Evolutionary conservation across 2,888 invertebrate species (phyloP), one percentile per base, ranked within the genome.

Genomic region (Diplolepis rosae): DNA sequence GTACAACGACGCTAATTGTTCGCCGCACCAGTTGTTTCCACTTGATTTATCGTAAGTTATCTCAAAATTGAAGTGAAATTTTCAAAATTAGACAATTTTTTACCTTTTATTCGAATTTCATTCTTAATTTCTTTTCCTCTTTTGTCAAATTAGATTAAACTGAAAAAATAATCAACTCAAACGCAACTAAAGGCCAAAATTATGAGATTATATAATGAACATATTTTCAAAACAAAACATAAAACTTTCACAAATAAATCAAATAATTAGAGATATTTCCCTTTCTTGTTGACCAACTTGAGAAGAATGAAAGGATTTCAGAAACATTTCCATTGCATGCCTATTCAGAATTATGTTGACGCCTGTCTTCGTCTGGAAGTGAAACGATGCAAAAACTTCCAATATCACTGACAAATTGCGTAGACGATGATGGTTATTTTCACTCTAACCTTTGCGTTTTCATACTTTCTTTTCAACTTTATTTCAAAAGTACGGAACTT

Each of bases 1-100:
- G 30, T 39, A 61, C 24, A 39, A 13, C 22, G 24, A 61, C 61
- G 61, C 24, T 39, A 39, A 39, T 56, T 56, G 61, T 61, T 18
- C 35, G 22, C 24, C n/a, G 35, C 61, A 61, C 61, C 61, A 7
- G 39, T 61, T 61, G 61, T 61, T 61, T 61, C 13, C n/a, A 32
- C 61, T 61, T 61, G 39, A 61, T 61, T 61, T 61, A 61, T 61
- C n/a, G 61, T 39, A 61, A 61, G 24, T 39, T 15, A 61, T 22
- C 24, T 39, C 39, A 13, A 61, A 52, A 61, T 24, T 27, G 39
- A 32, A 22, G 18, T 7, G 13, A 4, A 39, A 39, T n/a, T 39
- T 61, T 61, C 35, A n/a, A 39, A 61, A 61, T 13, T 28, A 13
- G 28, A 9, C 9, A 32, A 32, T 9, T 6, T 32, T 32, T 11